Base-by-base conservation (phyloP, 1,140 invertebrate species). In the Hydropsyche tenuis region DNA sequence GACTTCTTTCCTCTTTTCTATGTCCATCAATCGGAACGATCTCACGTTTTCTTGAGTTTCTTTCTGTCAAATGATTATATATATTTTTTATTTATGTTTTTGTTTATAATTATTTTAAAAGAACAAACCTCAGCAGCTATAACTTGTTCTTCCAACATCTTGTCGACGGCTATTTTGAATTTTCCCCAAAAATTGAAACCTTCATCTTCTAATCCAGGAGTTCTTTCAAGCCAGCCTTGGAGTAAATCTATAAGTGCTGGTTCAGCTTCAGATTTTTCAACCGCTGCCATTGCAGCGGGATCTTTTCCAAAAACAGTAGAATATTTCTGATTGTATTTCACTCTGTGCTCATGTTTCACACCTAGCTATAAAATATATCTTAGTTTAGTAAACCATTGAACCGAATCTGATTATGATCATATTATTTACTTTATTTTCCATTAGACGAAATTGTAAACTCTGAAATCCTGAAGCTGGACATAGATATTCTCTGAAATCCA, bases 401-500 rank as follows among this genome's bases (percentile, higher is more conserved):
- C 46, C 46, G 5, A 48, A 18, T 48, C 4, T 18, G 16, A 48
- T 48, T 48, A 48, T n/a, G 9, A 37, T n/a, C 46, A 48, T 48
- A 48, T 25, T 60, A 37, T 48, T 30, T 78, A 85, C 84, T 80
- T 99, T 99, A 80, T 99, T 99, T 86, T 99, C 97, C 16, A 99
- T 83, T 0, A 99, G 84, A 4, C 97, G 90, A 83, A 99, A 99
- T 81, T 99, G 98, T 20, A 98, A 82, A 78, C 96, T 98, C 80
- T 99, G 98, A 81, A 99, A 99, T 1, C 98, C 98, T 0, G 97
- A 99, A 0, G 97, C 96, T 0, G 97, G 93, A 1, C 93, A 92
- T 2, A 99, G 84, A 81, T 96, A 96, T 73, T 93, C 89, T 46
- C 96, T 87, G 82, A 99, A 99, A 75, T 97, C 96, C 90, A 99